Percentiles rank a stretch among this genome's conserved stretches.
phyloP scores from a whole-genome alignment of 2,888 invertebrate species.

The Clanis bilineata region DNA sequence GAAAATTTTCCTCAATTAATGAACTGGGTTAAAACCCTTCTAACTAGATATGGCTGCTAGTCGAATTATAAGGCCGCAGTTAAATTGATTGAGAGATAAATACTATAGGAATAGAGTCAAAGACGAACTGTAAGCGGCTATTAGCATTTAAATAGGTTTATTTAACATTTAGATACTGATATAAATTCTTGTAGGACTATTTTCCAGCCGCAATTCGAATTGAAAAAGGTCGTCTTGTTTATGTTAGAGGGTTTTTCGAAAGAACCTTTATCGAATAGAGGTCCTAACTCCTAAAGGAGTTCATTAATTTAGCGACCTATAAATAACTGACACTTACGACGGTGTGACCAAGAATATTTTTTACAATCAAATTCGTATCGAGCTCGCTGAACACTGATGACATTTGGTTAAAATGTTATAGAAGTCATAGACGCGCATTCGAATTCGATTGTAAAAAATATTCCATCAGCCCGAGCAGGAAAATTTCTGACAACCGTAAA shows the following conservation, averaged over 20 bases:
- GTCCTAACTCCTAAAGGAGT: too few relatives aligned
- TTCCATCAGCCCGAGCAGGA: too few relatives aligned
- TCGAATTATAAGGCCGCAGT: background rate
- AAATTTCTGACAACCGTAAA: too few relatives aligned
- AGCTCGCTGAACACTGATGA: too few relatives aligned
- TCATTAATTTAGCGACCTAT: too few relatives aligned
- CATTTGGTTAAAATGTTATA: too few relatives aligned
- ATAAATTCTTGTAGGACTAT: conserved; percentile 7
- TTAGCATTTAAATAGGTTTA: conserved; percentile 33
- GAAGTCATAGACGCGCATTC: too few relatives aligned
- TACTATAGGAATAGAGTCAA: conserved; percentile 11
- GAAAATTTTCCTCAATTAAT: background rate
- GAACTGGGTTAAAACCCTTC: background rate
- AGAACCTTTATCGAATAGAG: too few relatives aligned
- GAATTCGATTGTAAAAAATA: too few relatives aligned
- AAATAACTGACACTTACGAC: too few relatives aligned
- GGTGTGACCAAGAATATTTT: too few relatives aligned
- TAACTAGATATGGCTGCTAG: background rate
- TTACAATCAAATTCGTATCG: too few relatives aligned
- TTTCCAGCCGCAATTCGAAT: conserved; percentile 1
- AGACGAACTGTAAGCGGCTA: conserved; percentile 22
- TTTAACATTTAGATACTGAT: conserved; percentile 22
- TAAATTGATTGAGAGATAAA: conserved; percentile 12
- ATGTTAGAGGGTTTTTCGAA: background rate
- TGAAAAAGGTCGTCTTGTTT: background rate